Base-by-base conservation (phyloP, 2,888 invertebrate genomes). In the Adelognathus sp. region DNA sequence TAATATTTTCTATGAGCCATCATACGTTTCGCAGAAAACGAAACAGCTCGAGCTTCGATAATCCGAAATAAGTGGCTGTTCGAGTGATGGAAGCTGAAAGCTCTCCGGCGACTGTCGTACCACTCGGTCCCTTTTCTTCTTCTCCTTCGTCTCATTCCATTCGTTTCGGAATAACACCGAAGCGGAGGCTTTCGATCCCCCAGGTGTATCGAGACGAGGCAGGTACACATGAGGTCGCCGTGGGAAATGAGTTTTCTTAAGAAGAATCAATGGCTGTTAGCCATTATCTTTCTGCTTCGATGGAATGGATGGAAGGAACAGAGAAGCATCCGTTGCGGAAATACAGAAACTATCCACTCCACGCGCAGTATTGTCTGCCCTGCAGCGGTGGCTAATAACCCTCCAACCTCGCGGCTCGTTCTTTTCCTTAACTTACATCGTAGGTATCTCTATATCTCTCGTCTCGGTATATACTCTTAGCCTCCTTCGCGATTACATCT, bases 351-450 rank as follows among this genome's bases (percentile, higher is more conserved):
- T 81, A 74, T 80, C 56, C 58, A 72, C 76, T 82, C 81, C 64
- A 71, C 74, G 60, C 73, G 52, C 67, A 58, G 74, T 81, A 83
- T 83, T 83, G 83, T 84, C 84, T 79, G 81, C 69, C 67, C 70
- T 61, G 67, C 74, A 72, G 76, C 63, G 56, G 80, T 82, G 74
- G 81, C 81, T 82, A 85, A 85, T 84, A 84, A 84, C 79, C 72
- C 72, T 73, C 76, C 78, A 76, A 50, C 50, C 81, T 75, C 76
- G 78, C 80, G 54, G 80, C 71, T 74, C 61, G 21, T 72, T 64
- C 63, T 81, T 76, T 82, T 64, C 64, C 73, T 69, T 41, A 56
- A 75, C 56, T 71, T 60, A 66, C 41, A 44, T 76, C 50, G 56
- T 50, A 29, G 46, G n/a, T n/a, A 21, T 41, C 39, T 41, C 39